Percentiles rank a stretch among this genome's conserved stretches.
Conservation (phyloP, 2,888 invertebrate species). For the Himalopsyche tibetana region DNA sequence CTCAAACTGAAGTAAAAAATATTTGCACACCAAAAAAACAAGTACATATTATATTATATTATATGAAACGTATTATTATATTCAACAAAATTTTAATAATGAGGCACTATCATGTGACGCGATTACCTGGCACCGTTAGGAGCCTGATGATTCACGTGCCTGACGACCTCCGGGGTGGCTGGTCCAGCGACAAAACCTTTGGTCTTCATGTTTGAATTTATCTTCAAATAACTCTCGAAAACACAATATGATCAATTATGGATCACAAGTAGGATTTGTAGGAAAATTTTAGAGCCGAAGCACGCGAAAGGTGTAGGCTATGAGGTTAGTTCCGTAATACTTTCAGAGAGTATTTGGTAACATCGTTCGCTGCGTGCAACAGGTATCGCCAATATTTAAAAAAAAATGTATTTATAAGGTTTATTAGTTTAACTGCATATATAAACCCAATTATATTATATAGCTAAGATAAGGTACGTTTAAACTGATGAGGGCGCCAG, state of each 20-base stretch:
- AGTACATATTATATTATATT: too few relatives aligned
- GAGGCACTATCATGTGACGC: not conserved
- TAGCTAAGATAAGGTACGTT: too few relatives aligned
- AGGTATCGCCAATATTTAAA: not conserved
- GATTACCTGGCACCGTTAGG: constrained; percentile 13
- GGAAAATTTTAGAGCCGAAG: not conserved
- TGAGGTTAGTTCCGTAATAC: not conserved
- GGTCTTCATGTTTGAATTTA: not conserved
- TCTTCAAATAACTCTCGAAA: not conserved
- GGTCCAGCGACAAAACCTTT: constrained; percentile 17
- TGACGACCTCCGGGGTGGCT: not conserved
- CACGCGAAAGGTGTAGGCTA: not conserved
- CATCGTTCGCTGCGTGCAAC: not conserved
- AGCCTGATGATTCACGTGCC: not conserved
- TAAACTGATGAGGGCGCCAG: too few relatives aligned
- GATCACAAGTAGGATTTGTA: constrained; percentile 16
- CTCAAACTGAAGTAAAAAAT: too few relatives aligned
- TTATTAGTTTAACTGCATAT: too few relatives aligned
- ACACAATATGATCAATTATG: constrained; percentile 18
- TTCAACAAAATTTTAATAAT: not conserved
- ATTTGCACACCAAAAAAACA: too few relatives aligned
- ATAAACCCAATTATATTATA: too few relatives aligned
- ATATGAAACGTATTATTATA: too few relatives aligned
- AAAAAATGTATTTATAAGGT: too few relatives aligned
- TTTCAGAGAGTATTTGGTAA: constrained; percentile 21